phyloP scores from a whole-genome alignment of 2,797 vertebrate genomes.

The Alfaro cultratus region DNA sequence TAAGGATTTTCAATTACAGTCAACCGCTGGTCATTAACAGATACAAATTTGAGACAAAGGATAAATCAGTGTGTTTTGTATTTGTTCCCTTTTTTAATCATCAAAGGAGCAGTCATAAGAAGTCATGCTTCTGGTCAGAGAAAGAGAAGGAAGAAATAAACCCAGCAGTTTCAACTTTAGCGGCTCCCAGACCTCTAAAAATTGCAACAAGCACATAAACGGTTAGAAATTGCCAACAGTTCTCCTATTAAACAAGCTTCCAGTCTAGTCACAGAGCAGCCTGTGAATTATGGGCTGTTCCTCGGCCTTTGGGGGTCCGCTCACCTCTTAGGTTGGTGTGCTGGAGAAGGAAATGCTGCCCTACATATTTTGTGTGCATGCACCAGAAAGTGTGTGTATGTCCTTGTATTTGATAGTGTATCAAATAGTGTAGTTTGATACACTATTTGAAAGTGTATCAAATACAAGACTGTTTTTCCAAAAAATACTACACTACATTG shows the following conservation, averaged over 20 bases:
- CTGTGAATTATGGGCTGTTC: constrained; percentile 68
- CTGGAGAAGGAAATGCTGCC: constrained; percentile 13
- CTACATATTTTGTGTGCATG: constrained; percentile 22
- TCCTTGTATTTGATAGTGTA: not conserved
- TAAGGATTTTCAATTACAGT: constrained; percentile 12
- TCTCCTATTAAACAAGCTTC: constrained; percentile 62
- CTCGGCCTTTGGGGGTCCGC: constrained; percentile 46
- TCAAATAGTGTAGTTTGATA: too few species aligned
- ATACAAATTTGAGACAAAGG: constrained; percentile 10
- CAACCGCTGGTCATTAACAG: constrained; percentile 3
- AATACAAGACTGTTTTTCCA: not conserved
- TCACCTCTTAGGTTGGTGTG: constrained; percentile 34
- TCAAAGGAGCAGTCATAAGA: constrained; percentile 7
- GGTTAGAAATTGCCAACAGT: constrained; percentile 61
- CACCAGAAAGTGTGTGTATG: not conserved
- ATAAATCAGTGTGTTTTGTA: not conserved
- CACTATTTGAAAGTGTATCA: not conserved
- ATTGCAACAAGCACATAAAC: constrained; percentile 49
- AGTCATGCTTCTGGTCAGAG: constrained; percentile 4
- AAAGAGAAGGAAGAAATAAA: constrained; percentile 30
- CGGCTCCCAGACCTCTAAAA: constrained; percentile 47
- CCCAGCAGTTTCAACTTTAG: constrained; percentile 52
- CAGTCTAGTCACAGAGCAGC: constrained; percentile 59
- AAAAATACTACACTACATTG: not conserved
- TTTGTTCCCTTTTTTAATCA: not conserved